phyloP scores from a whole-genome alignment of 2,888 invertebrate genomes.

The Andrena bicolor region DNA sequence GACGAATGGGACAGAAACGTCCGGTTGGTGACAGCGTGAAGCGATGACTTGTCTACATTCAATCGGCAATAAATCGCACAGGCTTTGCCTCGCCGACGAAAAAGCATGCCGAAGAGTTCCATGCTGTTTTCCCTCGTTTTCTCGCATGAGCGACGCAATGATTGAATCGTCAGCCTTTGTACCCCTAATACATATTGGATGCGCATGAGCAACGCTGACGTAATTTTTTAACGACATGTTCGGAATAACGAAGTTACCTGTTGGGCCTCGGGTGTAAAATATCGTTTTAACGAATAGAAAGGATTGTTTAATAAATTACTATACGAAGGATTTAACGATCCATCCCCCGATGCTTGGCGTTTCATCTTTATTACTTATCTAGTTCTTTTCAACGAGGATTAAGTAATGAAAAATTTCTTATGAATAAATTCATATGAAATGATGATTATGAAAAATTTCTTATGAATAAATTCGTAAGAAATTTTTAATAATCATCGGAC shows the following conservation, averaged over 20 bases:
- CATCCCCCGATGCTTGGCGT: background rate
- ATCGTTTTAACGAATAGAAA: background rate
- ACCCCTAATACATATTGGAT: background rate
- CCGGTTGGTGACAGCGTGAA: background rate
- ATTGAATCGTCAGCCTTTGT: slow-evolving; percentile 17
- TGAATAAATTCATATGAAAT: background rate
- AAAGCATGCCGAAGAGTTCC: background rate
- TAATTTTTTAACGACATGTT: background rate
- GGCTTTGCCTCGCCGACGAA: background rate
- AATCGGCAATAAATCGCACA: background rate
- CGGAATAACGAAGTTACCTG: slow-evolving; percentile 8
- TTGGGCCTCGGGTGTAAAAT: background rate
- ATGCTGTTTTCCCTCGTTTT: background rate
- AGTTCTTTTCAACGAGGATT: background rate
- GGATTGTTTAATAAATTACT: background rate
- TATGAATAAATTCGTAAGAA: background rate
- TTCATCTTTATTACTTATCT: too few relatives aligned
- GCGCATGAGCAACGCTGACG: background rate
- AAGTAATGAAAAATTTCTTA: too few relatives aligned
- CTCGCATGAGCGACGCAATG: background rate
- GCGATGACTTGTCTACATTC: background rate
- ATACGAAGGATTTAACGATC: too few relatives aligned
- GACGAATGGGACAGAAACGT: background rate
- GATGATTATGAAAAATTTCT: too few relatives aligned
- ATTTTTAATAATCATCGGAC: background rate